A percentile compares a stretch with the other conserved stretches of the same genome.
Evolutionary conservation across 1,140 invertebrate genomes (phyloP).

Genomic region (Cherax destructor): DNA sequence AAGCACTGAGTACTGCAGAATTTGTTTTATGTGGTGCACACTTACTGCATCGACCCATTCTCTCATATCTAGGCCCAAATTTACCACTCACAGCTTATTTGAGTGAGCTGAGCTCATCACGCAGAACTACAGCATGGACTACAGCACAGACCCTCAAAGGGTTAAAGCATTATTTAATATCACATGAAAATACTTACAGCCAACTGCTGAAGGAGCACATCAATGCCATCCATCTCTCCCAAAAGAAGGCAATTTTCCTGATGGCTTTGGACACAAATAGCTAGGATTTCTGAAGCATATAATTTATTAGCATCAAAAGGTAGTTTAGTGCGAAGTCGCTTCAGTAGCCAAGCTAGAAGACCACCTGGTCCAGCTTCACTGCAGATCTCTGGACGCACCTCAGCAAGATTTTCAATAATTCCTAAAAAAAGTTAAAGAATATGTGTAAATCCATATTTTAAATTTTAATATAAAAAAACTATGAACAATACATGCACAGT

Average conservation of each 20-base stretch:
- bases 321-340: conserved; percentile 88
- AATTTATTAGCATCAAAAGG: conserved; percentile 97
- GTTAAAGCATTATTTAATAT: neutral
- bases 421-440: conserved; percentile 72
- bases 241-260: conserved; percentile 81
- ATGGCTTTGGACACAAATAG: conserved; percentile 91
- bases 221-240: conserved; percentile 96
- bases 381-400: conserved; percentile 90
- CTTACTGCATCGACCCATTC: too few species aligned
- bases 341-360: conserved; percentile 93
- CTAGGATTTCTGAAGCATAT: conserved; percentile 96
- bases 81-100: too few species aligned
- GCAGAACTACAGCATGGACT: too few species aligned
- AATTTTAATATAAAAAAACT: too few species aligned
- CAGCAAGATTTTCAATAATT: conserved; percentile 94
- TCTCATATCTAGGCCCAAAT: too few species aligned
- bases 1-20: too few species aligned
- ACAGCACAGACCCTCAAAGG: too few species aligned
- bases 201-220: conserved; percentile 95
- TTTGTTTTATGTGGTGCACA: too few species aligned
- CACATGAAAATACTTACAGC: conserved; percentile 80
- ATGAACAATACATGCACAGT: too few species aligned
- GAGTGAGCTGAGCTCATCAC: too few species aligned
- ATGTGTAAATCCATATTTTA: too few species aligned
- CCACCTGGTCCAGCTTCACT: conserved; percentile 85